Evolutionary conservation across 2,113 vertebrate genomes (phyloP), one percentile per base, ranked within the genome.

Genomic region (Egretta garzetta): DNA sequence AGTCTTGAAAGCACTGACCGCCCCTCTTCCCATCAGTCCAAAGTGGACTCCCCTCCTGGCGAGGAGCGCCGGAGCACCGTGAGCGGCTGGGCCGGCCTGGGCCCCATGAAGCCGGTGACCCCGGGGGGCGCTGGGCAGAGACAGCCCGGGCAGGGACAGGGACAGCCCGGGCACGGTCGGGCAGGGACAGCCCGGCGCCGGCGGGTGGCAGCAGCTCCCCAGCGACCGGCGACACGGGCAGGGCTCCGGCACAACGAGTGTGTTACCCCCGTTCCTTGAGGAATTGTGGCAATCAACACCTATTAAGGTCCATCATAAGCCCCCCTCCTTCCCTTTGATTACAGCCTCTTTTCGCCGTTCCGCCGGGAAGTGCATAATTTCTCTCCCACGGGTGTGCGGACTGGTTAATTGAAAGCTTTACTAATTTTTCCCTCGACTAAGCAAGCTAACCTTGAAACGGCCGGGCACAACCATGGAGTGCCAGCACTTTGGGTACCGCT

Each of bases 151-250:
- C 41, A 43, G 41, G 41, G 45, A 8, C 45, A 19, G 19, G 45
- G 8, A 21, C 8, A 8, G 45, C 20, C 45, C 45, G 20, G 20
- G 47, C 14, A 43, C 41, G 15, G 14, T 43, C 14, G 41, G 41
- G 41, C 41, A 43, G 41, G 41, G 41, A 15, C 41, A 43, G 45
- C 41, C 19, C 75, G 1, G 41, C 16, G 56, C 95, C 97, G 88
- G 93, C 23, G 55, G 97, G 81, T 45, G 96, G 88, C 97, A 96
- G 97, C 96, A 96, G n/a, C 64, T 9, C 6, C 90, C 37, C 81
- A 27, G 53, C 17, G 2, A 64, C 28, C 5, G 12, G 32, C 16
- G 28, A 7, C 12, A 3, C 8, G 32, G 35, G 13, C 3, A 2
- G 49, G 22, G 16, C 19, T 22, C 1, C 30, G 9, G 28, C 33